Evolutionary conservation across 2,888 invertebrate species (phyloP).

Genomic region (Sinopyrophorus schimmeli): DNA sequence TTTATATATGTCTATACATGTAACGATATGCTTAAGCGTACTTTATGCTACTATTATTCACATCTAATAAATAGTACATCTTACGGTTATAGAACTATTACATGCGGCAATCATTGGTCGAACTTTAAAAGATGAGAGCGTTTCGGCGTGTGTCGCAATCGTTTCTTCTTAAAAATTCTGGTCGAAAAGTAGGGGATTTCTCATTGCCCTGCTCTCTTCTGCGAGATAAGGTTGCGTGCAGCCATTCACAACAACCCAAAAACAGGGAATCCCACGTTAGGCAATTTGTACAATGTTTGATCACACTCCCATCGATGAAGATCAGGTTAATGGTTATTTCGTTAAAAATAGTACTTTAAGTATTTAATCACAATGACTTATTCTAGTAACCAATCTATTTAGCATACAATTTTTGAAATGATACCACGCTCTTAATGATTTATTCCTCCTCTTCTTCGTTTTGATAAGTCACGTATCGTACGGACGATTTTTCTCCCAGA

Average conservation of each 20-base stretch:
- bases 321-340: too few species aligned
- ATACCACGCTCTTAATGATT: slow-evolving; percentile 26
- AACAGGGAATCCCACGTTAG: slow-evolving; percentile 41
- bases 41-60: slow-evolving; percentile 26
- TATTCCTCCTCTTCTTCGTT: slow-evolving; percentile 86
- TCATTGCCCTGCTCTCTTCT: slow-evolving; percentile 55
- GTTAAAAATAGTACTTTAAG: slow-evolving; percentile 13
- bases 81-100: slow-evolving; percentile 38
- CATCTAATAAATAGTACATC: slow-evolving; percentile 30
- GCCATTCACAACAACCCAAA: slow-evolving; percentile 66
- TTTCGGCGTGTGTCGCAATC: slow-evolving; percentile 2
- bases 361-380: slow-evolving; percentile 27
- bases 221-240: slow-evolving; percentile 61
- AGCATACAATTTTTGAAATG: slow-evolving; percentile 24
- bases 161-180: slow-evolving; percentile 7
- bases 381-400: slow-evolving; percentile 21
- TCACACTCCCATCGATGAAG: slow-evolving; percentile 24
- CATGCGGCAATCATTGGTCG: slow-evolving; percentile 51
- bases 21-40: slow-evolving; percentile 20
- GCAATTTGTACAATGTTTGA: slow-evolving; percentile 17
- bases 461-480: slow-evolving; percentile 93
- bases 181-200: slow-evolving; percentile 44
- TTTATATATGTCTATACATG: slow-evolving; percentile 26
- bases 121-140: slow-evolving; percentile 37
- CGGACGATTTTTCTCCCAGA: slow-evolving; percentile 88